Conservation (phyloP, 1,140 invertebrate genomes). For the Nomia melanderi region DNA sequence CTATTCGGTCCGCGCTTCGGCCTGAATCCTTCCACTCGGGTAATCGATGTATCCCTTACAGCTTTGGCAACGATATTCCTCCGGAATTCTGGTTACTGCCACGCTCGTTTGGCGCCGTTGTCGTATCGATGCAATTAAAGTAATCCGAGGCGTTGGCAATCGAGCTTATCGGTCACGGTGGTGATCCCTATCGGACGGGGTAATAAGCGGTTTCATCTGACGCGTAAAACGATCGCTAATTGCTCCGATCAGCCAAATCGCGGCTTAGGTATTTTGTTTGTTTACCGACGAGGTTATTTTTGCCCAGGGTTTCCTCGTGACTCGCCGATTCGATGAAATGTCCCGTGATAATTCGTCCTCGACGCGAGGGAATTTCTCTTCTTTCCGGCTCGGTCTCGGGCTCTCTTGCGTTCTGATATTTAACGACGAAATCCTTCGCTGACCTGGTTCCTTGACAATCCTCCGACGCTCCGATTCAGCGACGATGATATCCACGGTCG, state of each 20-base stretch:
- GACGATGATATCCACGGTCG: not conserved
- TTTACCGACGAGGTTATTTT: too few species aligned
- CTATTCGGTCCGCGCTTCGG: too few species aligned
- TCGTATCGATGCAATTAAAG: not conserved
- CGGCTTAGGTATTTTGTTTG: too few species aligned
- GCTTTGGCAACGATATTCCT: not conserved
- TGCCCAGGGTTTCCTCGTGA: too few species aligned
- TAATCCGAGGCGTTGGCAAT: not conserved
- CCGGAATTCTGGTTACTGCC: not conserved
- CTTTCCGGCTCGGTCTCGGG: not conserved
- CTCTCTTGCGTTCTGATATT: not conserved
- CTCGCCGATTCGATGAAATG: too few species aligned
- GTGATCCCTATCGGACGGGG: not conserved
- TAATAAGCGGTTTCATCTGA: not conserved
- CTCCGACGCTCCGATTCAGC: not conserved
- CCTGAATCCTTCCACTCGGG: too few species aligned
- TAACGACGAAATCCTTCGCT: not conserved
- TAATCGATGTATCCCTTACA: not conserved
- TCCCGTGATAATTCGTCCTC: too few species aligned
- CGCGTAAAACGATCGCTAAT: not conserved
- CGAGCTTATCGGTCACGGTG: not conserved
- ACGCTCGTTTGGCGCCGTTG: not conserved
- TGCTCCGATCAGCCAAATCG: too few species aligned
- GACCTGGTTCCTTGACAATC: not conserved
- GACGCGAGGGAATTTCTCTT: too few species aligned